Base-by-base conservation (phyloP, 2,113 vertebrate species). In the Tragelaphus buxtoni region DNA sequence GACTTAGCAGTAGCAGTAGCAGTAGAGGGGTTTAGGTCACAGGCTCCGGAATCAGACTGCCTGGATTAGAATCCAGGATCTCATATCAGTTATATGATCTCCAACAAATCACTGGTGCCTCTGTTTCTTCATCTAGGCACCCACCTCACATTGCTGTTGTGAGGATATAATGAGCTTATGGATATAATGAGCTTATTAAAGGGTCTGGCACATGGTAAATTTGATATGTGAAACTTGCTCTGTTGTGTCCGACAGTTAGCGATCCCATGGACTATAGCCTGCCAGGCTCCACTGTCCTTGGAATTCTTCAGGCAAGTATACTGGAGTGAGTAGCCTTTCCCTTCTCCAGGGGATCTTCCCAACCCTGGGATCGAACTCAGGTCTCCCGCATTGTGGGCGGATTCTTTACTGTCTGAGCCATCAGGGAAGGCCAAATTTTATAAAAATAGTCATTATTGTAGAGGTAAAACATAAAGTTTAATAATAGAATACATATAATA, bases 301-400 rank as follows among this genome's bases (percentile, higher is more conserved):
- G 7, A 65, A 65, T 65, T 65, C 61, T 65, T 65, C 61, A n/a
- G 61, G 61, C 61, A 65, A n/a, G 61, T n/a, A 65, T 65, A 65
- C 61, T 65, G 61, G 61, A 65, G 32, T 65, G 61, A n/a, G 16
- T 65, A 65, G 32, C 16, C 61, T n/a, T 65, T 65, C 16, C 16
- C 32, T 65, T 65, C 32, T 18, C 32, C 61, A 65, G 32, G 61
- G 61, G 32, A 65, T 65, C 61, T 65, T 65, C 32, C 61, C 61
- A 65, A 65, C 4, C 61, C 32, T n/a, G 61, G 61, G 61, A n/a
- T 65, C 0, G 32, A 65, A n/a, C 61, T n/a, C 32, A n/a, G 61
- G 61, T 65, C 16, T 65, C 32, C 16, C 1, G 7, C 32, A 18
- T n/a, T 65, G 61, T 18, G 16, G 32, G 16, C 0, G 0, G 61